Evolutionary conservation across 2,797 vertebrate species (phyloP), one percentile per base, ranked within the genome.

Genomic region (Sardinella longiceps): DNA sequence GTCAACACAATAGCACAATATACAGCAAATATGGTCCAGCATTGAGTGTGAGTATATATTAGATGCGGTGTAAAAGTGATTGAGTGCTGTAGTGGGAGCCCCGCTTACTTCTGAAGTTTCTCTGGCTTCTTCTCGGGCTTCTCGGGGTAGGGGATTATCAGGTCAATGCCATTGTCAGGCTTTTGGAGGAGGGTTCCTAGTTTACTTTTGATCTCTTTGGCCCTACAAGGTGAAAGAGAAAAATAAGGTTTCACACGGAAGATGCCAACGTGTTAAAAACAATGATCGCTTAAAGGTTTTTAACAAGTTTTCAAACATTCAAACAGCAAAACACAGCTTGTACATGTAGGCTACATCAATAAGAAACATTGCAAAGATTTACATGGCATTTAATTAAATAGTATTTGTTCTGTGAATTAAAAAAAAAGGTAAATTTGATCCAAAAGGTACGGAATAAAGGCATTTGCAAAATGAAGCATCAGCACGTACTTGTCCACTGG

Each of bases 181-280:
- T 98, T 99, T 92, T 98, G 98, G 84, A 99, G 97, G 28, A 99
- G 95, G 0, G 95, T 97, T 87, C 98, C 98, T 91, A 99, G 94
- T 90, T 99, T 99, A 0, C 93, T 95, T 95, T 98, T 99, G 92
- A 99, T 98, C 93, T 97, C 98, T 90, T 99, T 99, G 28, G 98
- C 98, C 95, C 98, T 99, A 93, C 2, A 33, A 12, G 81, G 91
- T 20, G 63, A 81, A 86, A 85, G 85, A 70, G 63, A 88, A 84
- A 84, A 85, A 7, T 18, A 77, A 43, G 18, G 28, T 37, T 39
- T 5, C 5, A 77, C 1, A 18, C 37, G 66, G 43, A 9, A 48
- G 12, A 5, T 48, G 46, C 12, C 1, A 48, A 9, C 25, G 56
- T 25, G 23, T 53, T 23, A 23, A 53, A 53, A 53, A 23, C 48